These are phyloP conservation scores for Nephrotoma flavescens DNA, from an alignment of 2,888 invertebrate species.

Conservation along the genomic window DNA sequence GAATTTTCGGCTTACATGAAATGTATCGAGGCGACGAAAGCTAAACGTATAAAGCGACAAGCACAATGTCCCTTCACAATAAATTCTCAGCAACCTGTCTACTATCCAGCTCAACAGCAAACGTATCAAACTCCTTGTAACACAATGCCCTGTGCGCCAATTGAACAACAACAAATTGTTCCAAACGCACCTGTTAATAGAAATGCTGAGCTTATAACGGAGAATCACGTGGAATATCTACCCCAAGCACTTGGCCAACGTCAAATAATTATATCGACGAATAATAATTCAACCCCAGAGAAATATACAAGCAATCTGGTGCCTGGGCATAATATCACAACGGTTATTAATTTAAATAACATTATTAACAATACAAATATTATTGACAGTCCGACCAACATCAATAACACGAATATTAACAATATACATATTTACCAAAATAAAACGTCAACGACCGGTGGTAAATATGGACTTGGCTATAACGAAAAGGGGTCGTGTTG, in stretches of 20 bases:
- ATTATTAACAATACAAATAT: constrained; percentile 12
- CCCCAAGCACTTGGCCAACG: background rate
- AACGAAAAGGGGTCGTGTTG: constrained; percentile 25
- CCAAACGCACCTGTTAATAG: background rate
- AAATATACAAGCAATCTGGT: constrained; percentile 4
- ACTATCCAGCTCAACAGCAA: background rate
- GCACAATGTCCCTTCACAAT: background rate
- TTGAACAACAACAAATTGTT: background rate
- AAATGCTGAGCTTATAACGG: background rate
- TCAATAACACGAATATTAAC: constrained; percentile 17
- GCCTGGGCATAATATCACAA: constrained; percentile 11
- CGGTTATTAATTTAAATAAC: constrained; percentile 12
- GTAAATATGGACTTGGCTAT: constrained; percentile 25
- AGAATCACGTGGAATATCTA: background rate
- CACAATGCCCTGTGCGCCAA: background rate
- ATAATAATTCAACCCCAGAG: background rate
- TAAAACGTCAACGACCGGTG: constrained; percentile 21
- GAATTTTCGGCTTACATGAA: background rate
- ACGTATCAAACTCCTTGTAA: background rate
- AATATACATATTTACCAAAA: constrained; percentile 24
- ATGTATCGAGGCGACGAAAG: background rate
- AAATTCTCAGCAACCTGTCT: background rate
- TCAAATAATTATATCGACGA: background rate
- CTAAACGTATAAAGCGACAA: background rate
- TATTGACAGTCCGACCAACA: constrained; percentile 11